Base-by-base conservation (phyloP, 2,888 invertebrate genomes). In the Tanytarsus gracilentus region DNA sequence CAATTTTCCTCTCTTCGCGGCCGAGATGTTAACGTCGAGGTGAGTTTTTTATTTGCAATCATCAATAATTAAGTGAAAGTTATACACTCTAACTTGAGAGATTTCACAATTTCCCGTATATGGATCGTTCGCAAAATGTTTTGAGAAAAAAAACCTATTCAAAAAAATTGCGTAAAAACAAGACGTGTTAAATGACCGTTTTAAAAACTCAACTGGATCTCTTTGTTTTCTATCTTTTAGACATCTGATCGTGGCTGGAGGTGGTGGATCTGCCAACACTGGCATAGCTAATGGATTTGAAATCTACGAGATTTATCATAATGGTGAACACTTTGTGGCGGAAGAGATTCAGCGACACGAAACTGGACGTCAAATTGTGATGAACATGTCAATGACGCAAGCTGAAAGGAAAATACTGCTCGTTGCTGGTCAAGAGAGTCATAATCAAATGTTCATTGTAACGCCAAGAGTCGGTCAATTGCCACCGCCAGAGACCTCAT, bases 251-350 rank as follows among this genome's bases (percentile, higher is more conserved):
- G 93, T 99, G 51, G 97, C 92, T 64, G 99, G 98, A 60, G 98
- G 98, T 60, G 99, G 98, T 63, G 98, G 99, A 61, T 87, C 92
- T 33, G 87, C 96, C 14, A 96, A 95, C 74, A 97, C 97, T 49
- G 99, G 99, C 60, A 91, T 99, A 61, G 88, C 89, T 33, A 99
- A 99, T 80, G 93, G 94, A 72, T 92, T 99, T 77, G 96, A 95
- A 81, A 88, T 95, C 68, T 95, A 88, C 75, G 94, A 95, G 74
- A 75, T 95, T 58, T 87, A 85, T 61, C 87, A 90, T 70, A 86
- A 92, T 75, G 92, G 91, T 25, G 80, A 78, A 29, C 82, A 83
- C 65, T 90, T 92, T 69, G 78, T 88, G 61, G 91, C 91, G 0
- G 88, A 91, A 72, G 92, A 93, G 76, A 85, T 94, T 61, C 84